Conservation (phyloP, 1,140 invertebrate species). For the Sinella curviseta region DNA sequence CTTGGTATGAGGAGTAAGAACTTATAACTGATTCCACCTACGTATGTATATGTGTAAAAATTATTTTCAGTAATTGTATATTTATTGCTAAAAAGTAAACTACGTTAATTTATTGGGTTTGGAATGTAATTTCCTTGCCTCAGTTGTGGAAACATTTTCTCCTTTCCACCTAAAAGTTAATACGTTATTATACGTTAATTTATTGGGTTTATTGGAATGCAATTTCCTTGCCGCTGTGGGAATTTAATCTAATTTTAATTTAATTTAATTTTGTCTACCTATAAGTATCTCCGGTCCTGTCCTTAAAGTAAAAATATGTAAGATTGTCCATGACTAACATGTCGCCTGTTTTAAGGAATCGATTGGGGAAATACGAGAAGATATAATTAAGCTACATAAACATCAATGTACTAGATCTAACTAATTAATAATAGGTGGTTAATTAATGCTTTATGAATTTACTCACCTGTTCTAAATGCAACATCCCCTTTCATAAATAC, state of each 20-base stretch:
- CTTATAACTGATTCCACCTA: constrained; percentile 85
- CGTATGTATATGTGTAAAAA: too few species aligned
- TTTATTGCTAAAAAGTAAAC: too few species aligned
- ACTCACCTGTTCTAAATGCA: constrained; percentile 65
- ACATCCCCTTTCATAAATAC: constrained; percentile 64
- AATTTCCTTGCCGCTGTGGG: too few species aligned
- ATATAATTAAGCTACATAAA: constrained; percentile 55
- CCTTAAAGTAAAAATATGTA: constrained; percentile 67
- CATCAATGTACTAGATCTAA: background rate
- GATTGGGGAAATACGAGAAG: constrained; percentile 61
- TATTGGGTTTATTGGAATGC: too few species aligned
- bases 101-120: too few species aligned
- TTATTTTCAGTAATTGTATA: constrained; percentile 58
- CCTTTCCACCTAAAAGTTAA: constrained; percentile 91
- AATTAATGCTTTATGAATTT: background rate
- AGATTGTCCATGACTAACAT: constrained; percentile 63
- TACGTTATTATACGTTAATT: too few species aligned
- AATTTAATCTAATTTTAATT: too few species aligned
- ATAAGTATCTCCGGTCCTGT: constrained; percentile 67
- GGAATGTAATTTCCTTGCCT: constrained; percentile 75
- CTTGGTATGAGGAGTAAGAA: constrained; percentile 74
- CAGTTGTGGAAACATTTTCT: constrained; percentile 98
- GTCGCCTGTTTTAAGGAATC: constrained; percentile 62
- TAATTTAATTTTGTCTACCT: too few species aligned
- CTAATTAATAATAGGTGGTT: background rate